Conservation (phyloP, 53 echinoderm and acorn worm species). For the Antedon mediterranea region DNA sequence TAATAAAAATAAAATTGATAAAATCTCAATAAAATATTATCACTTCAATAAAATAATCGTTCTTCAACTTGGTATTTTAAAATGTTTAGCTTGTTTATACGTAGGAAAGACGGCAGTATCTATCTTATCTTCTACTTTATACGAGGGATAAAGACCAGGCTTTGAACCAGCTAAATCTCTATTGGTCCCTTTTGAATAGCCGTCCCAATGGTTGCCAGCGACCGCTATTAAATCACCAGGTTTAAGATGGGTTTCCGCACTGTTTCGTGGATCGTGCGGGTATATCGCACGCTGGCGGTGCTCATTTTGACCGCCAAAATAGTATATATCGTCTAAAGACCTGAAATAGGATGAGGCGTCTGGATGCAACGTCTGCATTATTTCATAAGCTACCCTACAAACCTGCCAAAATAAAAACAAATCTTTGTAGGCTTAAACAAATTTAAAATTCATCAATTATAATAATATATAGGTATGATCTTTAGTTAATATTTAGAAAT, state of each 20-base stretch:
- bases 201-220: constrained; percentile 95
- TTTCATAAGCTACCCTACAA: constrained; percentile 87
- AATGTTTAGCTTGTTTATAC: constrained; percentile 50
- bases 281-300: constrained; percentile 58
- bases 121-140: constrained; percentile 71
- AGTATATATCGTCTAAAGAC: constrained; percentile 85
- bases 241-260: constrained; percentile 44
- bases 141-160: constrained; percentile 77
- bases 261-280: constrained; percentile 38
- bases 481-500: too few relatives aligned
- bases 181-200: constrained; percentile 76
- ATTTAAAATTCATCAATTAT: too few relatives aligned
- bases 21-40: not conserved
- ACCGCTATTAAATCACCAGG: constrained; percentile 69
- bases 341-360: constrained; percentile 66
- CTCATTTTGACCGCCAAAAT: constrained; percentile 85
- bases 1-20: not conserved
- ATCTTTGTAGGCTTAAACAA: too few relatives aligned
- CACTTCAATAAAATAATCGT: not conserved
- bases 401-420: constrained; percentile 36
- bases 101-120: constrained; percentile 65
- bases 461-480: too few relatives aligned
- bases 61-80: constrained; percentile 7
- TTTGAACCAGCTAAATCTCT: constrained; percentile 16
- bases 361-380: constrained; percentile 66